Conservation (phyloP, 2,797 vertebrate genomes). For the Trematomus bernacchii region DNA sequence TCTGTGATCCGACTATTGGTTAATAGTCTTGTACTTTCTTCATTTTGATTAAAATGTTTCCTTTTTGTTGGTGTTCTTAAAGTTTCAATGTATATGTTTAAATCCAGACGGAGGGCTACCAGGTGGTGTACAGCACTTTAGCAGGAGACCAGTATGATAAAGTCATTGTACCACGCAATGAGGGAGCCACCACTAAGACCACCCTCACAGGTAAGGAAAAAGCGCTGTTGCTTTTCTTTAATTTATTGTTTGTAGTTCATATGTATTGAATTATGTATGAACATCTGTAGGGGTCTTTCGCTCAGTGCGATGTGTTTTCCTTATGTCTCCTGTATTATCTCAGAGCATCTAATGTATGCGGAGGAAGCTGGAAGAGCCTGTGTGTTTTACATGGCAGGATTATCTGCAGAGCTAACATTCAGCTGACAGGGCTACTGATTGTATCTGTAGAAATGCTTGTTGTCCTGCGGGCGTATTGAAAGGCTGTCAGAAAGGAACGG, state of each 20-base stretch:
- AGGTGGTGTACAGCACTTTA: conserved; percentile 96
- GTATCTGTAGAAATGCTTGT: conserved; percentile 71
- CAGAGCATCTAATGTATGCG: conserved; percentile 38
- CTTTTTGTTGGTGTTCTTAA: not conserved
- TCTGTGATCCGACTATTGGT: not conserved
- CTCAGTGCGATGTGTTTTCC: not conserved
- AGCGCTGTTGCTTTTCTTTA: conserved; percentile 11
- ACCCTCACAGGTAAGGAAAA: conserved; percentile 87
- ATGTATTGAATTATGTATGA: conserved; percentile 14
- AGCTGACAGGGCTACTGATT: conserved; percentile 65
- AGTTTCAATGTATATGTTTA: conserved; percentile 26
- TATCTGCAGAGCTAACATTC: conserved; percentile 57
- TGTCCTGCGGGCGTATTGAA: conserved; percentile 75
- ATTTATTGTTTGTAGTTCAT: not conserved
- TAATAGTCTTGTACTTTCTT: not conserved
- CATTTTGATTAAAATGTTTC: not conserved
- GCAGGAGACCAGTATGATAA: conserved; percentile 97
- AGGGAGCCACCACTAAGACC: conserved; percentile 88
- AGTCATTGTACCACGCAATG: conserved; percentile 87
- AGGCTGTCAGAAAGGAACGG: conserved; percentile 69
- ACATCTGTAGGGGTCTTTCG: conserved; percentile 7
- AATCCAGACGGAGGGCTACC: conserved; percentile 88
- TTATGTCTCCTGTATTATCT: conserved; percentile 26
- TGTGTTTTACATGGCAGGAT: conserved; percentile 65
- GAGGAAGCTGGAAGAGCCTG: conserved; percentile 37